Percentiles rank a stretch among this genome's conserved stretches.
phyloP scores from a whole-genome alignment of 2,888 invertebrate species.

The Plusia festucae region DNA sequence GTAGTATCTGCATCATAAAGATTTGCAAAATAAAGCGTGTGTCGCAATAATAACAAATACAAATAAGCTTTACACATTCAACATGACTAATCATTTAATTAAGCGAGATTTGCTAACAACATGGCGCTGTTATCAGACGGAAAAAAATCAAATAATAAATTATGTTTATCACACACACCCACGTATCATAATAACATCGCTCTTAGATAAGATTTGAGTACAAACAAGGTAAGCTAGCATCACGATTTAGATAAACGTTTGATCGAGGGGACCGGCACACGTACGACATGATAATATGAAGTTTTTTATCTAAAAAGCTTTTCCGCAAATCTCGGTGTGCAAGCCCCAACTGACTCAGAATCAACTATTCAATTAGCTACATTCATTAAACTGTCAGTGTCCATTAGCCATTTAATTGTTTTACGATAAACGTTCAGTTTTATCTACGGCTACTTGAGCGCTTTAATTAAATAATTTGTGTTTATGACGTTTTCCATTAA shows the following conservation, averaged over 20 bases:
- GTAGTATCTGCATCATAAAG: neutral
- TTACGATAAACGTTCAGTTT: conserved; percentile 28
- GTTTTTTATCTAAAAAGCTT: conserved; percentile 54
- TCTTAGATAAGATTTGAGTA: conserved; percentile 50
- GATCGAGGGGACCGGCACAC: conserved; percentile 27
- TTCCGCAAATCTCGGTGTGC: conserved; percentile 36
- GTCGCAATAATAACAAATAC: neutral
- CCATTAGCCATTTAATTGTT: conserved; percentile 38
- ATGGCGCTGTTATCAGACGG: conserved; percentile 24
- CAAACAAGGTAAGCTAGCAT: conserved; percentile 49
- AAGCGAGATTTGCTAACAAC: conserved; percentile 19
- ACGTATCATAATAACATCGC: conserved; percentile 36
- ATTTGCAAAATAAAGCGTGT: neutral
- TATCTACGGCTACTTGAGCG: conserved; percentile 18
- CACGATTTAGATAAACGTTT: conserved; percentile 52
- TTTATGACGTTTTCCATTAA: conserved; percentile 10
- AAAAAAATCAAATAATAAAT: conserved; percentile 54
- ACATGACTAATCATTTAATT: conserved; percentile 24
- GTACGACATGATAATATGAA: conserved; percentile 14
- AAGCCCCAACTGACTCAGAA: conserved; percentile 22
- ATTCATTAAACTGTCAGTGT: conserved; percentile 45
- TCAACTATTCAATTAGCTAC: conserved; percentile 29
- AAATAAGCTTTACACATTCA: neutral
- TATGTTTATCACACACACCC: conserved; percentile 35
- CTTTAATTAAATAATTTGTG: conserved; percentile 14